Evolutionary conservation across 2,888 invertebrate genomes (phyloP).

Genomic region (Myopa testacea): DNA sequence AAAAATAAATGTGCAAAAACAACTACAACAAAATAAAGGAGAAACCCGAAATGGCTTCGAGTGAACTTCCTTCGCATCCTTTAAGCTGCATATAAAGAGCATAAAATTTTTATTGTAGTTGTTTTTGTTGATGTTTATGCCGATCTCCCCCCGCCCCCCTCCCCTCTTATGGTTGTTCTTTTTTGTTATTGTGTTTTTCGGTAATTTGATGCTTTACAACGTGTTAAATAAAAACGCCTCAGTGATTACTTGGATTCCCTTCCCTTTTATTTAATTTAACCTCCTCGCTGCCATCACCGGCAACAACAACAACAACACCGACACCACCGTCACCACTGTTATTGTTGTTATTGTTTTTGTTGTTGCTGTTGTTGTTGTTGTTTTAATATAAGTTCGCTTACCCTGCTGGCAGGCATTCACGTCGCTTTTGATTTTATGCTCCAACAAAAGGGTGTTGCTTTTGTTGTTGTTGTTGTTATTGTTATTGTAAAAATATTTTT

Average conservation of each 20-base stretch:
- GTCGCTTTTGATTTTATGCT: slow-evolving; percentile 37
- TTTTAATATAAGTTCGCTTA: slow-evolving; percentile 11
- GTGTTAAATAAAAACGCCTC: slow-evolving; percentile 61
- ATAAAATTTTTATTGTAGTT: not conserved
- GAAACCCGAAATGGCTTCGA: slow-evolving; percentile 5
- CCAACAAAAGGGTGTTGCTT: slow-evolving; percentile 4
- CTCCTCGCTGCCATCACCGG: slow-evolving; percentile 30
- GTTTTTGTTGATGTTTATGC: slow-evolving; percentile 28
- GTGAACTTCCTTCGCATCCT: slow-evolving; percentile 29
- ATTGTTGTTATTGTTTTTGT: slow-evolving; percentile 13
- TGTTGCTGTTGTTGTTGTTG: slow-evolving; percentile 16
- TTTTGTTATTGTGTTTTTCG: slow-evolving; percentile 19
- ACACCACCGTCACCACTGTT: slow-evolving; percentile 6
- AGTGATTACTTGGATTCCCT: slow-evolving; percentile 57
- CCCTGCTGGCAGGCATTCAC: slow-evolving; percentile 28
- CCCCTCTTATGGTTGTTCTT: not conserved
- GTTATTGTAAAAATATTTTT: slow-evolving; percentile 33
- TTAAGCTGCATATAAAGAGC: slow-evolving; percentile 10
- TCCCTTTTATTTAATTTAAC: slow-evolving; percentile 54
- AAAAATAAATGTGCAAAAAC: slow-evolving; percentile 9
- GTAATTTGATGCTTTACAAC: slow-evolving; percentile 61
- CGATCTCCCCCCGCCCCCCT: not conserved
- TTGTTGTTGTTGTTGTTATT: slow-evolving; percentile 6
- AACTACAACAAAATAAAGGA: not conserved
- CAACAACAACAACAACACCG: slow-evolving; percentile 29